phyloP scores from a whole-genome alignment of 2,888 invertebrate genomes.

The Tuberolachnus salignus region DNA sequence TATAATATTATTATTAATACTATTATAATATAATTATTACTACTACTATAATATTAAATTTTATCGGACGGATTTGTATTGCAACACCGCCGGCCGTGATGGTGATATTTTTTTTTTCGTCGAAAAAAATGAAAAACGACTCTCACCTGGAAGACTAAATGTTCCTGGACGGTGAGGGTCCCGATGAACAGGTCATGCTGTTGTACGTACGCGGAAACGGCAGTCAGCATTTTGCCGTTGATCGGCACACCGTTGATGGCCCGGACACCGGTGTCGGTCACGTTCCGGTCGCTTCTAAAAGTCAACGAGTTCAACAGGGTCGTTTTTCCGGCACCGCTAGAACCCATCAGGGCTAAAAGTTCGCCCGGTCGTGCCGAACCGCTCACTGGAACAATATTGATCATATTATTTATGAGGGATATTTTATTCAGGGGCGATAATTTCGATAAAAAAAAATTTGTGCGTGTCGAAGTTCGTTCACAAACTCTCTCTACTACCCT shows the following conservation, averaged over 20 bases:
- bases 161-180: slow-evolving; percentile 86
- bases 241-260: slow-evolving; percentile 79
- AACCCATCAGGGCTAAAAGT: slow-evolving; percentile 84
- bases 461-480: no score
- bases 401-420: neutral
- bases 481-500: no score
- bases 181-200: slow-evolving; percentile 93
- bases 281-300: slow-evolving; percentile 74
- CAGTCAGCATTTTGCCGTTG: slow-evolving; percentile 73
- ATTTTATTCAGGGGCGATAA: no score
- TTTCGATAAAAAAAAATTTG: no score
- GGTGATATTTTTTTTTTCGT: no score
- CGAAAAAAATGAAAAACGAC: neutral
- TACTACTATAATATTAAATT: no score
- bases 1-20: no score
- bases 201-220: slow-evolving; percentile 88
- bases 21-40: no score
- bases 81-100: no score
- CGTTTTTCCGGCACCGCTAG: slow-evolving; percentile 93
- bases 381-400: slow-evolving; percentile 67
- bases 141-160: slow-evolving; percentile 81
- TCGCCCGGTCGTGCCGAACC: slow-evolving; percentile 87
- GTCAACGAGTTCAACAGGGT: slow-evolving; percentile 89
- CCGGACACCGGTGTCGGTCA: slow-evolving; percentile 69
- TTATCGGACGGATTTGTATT: no score